Evolutionary conservation across 1,140 invertebrate genomes (phyloP).

Genomic region (Scaptomyza pallida): DNA sequence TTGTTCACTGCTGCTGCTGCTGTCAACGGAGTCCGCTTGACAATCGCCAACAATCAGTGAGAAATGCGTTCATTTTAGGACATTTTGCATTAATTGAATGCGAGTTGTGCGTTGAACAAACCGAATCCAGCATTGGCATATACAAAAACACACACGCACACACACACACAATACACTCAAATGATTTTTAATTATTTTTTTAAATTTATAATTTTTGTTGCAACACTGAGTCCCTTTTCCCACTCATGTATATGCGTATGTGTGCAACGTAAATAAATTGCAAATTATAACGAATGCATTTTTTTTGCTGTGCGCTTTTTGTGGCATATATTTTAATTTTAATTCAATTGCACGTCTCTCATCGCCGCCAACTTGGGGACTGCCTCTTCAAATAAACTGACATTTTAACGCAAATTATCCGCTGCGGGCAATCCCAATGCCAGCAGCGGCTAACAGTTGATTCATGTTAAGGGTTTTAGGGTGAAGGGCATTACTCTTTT

Average conservation of each 20-base stretch:
- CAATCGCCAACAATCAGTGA: constrained; percentile 69
- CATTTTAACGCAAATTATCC: constrained; percentile 77
- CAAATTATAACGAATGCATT: constrained; percentile 63
- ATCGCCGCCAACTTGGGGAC: constrained; percentile 28
- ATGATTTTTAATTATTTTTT: constrained; percentile 77
- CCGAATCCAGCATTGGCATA: constrained; percentile 31
- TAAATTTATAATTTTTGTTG: constrained; percentile 66
- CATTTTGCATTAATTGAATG: constrained; percentile 75
- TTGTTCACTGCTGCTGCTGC: constrained; percentile 23
- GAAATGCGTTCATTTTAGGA: constrained; percentile 72
- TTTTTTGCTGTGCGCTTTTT: constrained; percentile 32
- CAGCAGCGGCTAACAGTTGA: constrained; percentile 15
- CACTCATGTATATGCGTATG: background rate
- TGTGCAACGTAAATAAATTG: constrained; percentile 58
- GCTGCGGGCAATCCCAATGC: constrained; percentile 51
- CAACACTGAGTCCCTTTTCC: background rate
- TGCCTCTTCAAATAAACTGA: constrained; percentile 71
- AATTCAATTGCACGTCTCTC: constrained; percentile 74
- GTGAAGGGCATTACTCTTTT: background rate
- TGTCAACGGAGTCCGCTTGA: constrained; percentile 50
- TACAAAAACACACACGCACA: constrained; percentile 19
- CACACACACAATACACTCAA: constrained; percentile 34
- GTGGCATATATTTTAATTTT: constrained; percentile 71
- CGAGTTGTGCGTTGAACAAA: constrained; percentile 45
- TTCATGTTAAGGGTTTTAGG: constrained; percentile 3